Conservation (phyloP, 2,888 invertebrate species). For the Latrodectus hesperus region DNA sequence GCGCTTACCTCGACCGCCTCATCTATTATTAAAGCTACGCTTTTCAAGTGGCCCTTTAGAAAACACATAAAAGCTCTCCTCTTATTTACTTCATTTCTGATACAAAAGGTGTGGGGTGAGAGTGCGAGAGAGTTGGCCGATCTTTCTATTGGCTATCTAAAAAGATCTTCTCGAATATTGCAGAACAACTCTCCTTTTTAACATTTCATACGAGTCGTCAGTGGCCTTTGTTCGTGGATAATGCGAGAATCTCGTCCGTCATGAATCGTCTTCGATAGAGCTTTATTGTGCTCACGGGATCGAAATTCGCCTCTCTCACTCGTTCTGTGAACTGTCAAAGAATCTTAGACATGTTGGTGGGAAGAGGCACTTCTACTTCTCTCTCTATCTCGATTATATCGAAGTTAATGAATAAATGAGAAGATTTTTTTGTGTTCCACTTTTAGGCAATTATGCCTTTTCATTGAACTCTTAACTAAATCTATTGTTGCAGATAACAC, state of each 20-base stretch:
- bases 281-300: too few species aligned
- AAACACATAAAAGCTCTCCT: conserved; percentile 42
- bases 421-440: too few species aligned
- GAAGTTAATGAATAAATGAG: too few species aligned
- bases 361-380: too few species aligned
- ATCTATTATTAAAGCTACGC: conserved; percentile 61
- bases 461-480: too few species aligned
- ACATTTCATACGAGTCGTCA: conserved; percentile 43
- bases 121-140: conserved; percentile 48
- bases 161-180: conserved; percentile 11
- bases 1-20: conserved; percentile 65
- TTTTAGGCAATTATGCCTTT: too few species aligned
- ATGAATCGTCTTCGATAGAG: conserved; percentile 30
- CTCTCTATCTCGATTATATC: too few species aligned
- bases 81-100: conserved; percentile 51
- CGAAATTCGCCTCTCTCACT: background rate
- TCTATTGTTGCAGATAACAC: too few species aligned
- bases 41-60: conserved; percentile 49
- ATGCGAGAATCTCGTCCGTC: conserved; percentile 41
- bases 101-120: conserved; percentile 25
- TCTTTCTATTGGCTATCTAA: conserved; percentile 26
- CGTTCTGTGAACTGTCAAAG: background rate
- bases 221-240: conserved; percentile 33
- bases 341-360: background rate
- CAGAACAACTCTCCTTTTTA: conserved; percentile 40